Conservation (phyloP, 2,113 vertebrate species). For the Cavia aperea region DNA sequence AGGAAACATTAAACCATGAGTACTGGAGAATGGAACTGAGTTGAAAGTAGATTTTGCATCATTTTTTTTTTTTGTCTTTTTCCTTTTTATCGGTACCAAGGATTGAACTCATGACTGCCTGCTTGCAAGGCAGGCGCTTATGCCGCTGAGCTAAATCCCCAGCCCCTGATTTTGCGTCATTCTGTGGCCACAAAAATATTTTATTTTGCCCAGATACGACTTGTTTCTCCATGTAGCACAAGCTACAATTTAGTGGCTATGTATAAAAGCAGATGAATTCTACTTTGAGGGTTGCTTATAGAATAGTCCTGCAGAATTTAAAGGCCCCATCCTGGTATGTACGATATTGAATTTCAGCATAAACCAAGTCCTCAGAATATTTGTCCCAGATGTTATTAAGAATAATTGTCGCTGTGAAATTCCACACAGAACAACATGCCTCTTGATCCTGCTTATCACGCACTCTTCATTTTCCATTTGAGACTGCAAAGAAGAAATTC, state of each 20-base stretch:
- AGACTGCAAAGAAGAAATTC: constrained; percentile 28
- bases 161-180: too few species aligned
- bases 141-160: too few species aligned
- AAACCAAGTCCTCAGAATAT: constrained; percentile 44
- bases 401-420: constrained; percentile 55
- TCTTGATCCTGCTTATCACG: constrained; percentile 6
- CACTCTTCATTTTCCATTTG: constrained; percentile 40
- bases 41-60: constrained; percentile 5
- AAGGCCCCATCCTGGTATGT: background rate
- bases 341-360: constrained; percentile 43
- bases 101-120: too few species aligned
- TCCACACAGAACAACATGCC: constrained; percentile 52
- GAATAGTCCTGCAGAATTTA: constrained; percentile 15
- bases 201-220: constrained; percentile 2
- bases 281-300: background rate
- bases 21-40: background rate
- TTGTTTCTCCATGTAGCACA: background rate
- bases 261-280: background rate
- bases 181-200: background rate
- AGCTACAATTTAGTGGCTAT: background rate
- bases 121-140: too few species aligned
- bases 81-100: too few species aligned
- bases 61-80: background rate
- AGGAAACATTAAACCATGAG: background rate
- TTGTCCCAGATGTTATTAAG: constrained; percentile 60